These are phyloP conservation scores for Rhagologus leucostigma DNA, from an alignment of 2,113 vertebrate genomes.

Conservation along the genomic window DNA sequence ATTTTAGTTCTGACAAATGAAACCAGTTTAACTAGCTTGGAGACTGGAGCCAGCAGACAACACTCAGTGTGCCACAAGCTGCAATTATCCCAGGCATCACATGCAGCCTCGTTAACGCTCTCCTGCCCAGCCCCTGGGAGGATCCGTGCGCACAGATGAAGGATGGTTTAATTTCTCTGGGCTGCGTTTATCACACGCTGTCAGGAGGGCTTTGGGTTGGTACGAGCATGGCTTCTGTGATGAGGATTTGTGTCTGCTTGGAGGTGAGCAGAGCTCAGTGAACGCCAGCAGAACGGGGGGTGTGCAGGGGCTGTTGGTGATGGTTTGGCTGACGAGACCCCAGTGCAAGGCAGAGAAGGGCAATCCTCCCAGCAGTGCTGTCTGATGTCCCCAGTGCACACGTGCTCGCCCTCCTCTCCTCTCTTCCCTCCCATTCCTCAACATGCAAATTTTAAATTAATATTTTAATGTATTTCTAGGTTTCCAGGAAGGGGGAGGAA, in stretches of 20 bases:
- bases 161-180: background rate
- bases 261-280: background rate
- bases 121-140: background rate
- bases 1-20: conserved; percentile 39
- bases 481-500: background rate
- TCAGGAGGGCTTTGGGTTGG: background rate
- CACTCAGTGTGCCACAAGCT: background rate
- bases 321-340: background rate
- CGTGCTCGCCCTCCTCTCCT: background rate
- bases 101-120: background rate
- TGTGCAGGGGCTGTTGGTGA: background rate
- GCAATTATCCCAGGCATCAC: background rate
- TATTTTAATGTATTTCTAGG: background rate
- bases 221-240: background rate
- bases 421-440: background rate
- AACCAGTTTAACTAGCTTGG: background rate
- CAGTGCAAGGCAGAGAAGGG: background rate
- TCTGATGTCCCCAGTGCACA: background rate
- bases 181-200: background rate
- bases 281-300: background rate
- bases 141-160: background rate
- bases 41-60: background rate
- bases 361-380: background rate
- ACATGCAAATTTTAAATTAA: background rate
- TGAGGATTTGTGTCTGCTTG: background rate